These are phyloP conservation scores for Danio kyathit DNA, from an alignment of 2,797 vertebrate species.

Conservation along the genomic window DNA sequence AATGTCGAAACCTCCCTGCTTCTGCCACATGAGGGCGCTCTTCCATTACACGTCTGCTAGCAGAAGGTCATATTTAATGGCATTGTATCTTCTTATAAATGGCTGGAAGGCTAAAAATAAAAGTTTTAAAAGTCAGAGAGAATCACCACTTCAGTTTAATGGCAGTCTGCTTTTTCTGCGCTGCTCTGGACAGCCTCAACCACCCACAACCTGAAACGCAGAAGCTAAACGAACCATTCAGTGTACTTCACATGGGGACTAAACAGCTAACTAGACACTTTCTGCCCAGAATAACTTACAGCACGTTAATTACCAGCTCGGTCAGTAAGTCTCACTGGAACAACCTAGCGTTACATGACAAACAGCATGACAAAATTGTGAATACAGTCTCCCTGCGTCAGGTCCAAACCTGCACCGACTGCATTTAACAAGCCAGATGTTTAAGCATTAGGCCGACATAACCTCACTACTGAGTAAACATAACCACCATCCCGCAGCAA, in stretches of 20 bases:
- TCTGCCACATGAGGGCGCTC: slow-evolving; percentile 22
- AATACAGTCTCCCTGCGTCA: background rate
- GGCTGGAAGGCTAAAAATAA: background rate
- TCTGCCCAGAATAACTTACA: background rate
- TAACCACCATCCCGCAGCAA: background rate
- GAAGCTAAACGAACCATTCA: background rate
- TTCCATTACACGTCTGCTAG: background rate
- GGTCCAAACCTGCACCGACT: background rate
- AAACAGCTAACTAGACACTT: slow-evolving; percentile 6
- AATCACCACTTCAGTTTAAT: background rate
- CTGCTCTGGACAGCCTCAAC: slow-evolving; percentile 6
- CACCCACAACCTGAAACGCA: background rate
- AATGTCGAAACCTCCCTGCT: background rate
- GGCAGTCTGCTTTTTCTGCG: background rate
- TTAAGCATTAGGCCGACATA: background rate
- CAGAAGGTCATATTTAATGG: background rate
- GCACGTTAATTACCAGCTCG: background rate
- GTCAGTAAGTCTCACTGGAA: background rate
- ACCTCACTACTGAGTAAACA: background rate
- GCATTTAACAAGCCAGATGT: slow-evolving; percentile 12
- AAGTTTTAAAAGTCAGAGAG: background rate
- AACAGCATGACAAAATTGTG: slow-evolving; percentile 4
- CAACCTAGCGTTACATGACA: background rate
- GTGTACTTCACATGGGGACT: background rate
- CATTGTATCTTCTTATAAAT: background rate